Percentiles rank a stretch among this genome's conserved stretches.
Evolutionary conservation across 1,140 invertebrate genomes (phyloP).

Genomic region (Scylla paramamosain): DNA sequence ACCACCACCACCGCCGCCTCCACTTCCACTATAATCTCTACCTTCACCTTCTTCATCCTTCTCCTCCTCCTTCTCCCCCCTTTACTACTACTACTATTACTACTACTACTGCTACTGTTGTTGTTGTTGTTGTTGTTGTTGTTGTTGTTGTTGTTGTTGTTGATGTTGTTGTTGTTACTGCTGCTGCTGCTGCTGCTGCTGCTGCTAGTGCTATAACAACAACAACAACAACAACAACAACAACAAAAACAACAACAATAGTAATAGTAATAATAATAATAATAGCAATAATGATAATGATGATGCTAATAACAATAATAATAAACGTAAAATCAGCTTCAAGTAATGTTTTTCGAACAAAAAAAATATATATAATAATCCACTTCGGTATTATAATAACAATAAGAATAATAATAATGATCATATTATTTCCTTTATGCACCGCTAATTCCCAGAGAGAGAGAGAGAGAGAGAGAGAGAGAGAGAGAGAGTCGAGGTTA

Average conservation of each 20-base stretch:
- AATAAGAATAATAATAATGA: not conserved
- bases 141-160: too few relatives aligned
- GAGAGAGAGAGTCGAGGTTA: not conserved
- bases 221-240: not conserved
- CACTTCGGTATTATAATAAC: not conserved
- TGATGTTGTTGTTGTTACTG: too few relatives aligned
- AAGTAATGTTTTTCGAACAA: not conserved
- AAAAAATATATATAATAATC: not conserved
- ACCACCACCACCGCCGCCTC: not conserved
- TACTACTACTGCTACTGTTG: not conserved
- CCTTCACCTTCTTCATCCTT: not conserved
- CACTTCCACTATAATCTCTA: not conserved
- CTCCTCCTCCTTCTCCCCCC: not conserved
- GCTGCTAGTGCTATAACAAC: not conserved
- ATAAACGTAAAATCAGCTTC: not conserved
- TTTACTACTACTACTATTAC: not conserved
- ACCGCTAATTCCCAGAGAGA: not conserved
- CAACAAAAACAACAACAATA: not conserved
- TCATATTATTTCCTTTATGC: too few relatives aligned
- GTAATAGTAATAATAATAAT: constrained; percentile 24
- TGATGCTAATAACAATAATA: not conserved
- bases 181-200: too few relatives aligned
- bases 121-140: too few relatives aligned
- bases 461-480: constrained; percentile 15
- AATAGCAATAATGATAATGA: not conserved